Evolutionary conservation across 2,888 invertebrate genomes (phyloP).

Genomic region (Neoaliturus tenellus): DNA sequence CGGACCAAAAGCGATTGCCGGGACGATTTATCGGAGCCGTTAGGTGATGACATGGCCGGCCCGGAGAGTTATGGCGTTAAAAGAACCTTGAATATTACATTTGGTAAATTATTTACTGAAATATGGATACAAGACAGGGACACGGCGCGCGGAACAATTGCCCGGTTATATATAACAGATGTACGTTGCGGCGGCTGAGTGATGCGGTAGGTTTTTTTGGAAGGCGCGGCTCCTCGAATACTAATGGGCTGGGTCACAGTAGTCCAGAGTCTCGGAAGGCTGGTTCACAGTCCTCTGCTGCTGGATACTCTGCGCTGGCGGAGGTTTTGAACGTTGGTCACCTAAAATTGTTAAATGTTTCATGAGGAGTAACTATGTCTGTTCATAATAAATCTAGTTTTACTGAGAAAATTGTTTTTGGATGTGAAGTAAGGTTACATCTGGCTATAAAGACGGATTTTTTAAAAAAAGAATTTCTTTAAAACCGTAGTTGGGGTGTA

Average conservation of each 20-base stretch:
- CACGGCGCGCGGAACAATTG: conserved; percentile 34
- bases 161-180: conserved; percentile 32
- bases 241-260: conserved; percentile 30
- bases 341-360: too few relatives aligned
- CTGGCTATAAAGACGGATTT: too few relatives aligned
- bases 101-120: conserved; percentile 41
- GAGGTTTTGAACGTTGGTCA: too few relatives aligned
- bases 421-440: too few relatives aligned
- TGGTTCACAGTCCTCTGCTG: neutral
- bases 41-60: conserved; percentile 25
- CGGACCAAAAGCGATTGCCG: neutral
- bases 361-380: too few relatives aligned
- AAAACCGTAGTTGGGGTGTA: too few relatives aligned
- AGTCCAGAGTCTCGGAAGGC: neutral
- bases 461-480: too few relatives aligned
- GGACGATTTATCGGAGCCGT: conserved; percentile 5
- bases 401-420: too few relatives aligned
- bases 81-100: conserved; percentile 29
- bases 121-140: conserved; percentile 50
- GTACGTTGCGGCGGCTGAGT: conserved; percentile 12
- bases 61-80: conserved; percentile 31
- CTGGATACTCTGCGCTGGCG: too few relatives aligned
- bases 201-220: conserved; percentile 30
- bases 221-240: conserved; percentile 44
- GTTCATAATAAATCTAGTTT: too few relatives aligned